phyloP scores from a whole-genome alignment of 2,888 invertebrate species.

The Patella ulyssiponensis region DNA sequence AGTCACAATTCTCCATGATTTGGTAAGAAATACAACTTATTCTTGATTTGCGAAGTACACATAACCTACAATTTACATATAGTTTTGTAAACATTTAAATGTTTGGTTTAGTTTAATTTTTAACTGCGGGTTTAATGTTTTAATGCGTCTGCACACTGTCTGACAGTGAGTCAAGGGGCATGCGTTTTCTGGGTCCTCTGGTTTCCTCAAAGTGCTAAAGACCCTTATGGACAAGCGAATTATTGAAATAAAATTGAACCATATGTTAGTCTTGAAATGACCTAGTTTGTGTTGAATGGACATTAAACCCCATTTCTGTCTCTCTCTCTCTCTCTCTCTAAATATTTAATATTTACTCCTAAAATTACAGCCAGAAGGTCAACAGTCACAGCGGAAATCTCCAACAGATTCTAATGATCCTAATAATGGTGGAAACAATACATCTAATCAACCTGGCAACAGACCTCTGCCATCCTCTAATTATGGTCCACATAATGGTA shows the following conservation, averaged over 20 bases:
- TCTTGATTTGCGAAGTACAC: background rate
- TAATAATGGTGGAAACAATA: constrained; percentile 2
- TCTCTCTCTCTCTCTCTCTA: constrained; percentile 8
- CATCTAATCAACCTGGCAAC: too few relatives aligned
- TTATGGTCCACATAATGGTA: constrained; percentile 3
- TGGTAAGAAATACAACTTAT: background rate
- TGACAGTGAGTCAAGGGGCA: too few relatives aligned
- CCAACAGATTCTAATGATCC: constrained; percentile 48
- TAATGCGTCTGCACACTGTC: too few relatives aligned
- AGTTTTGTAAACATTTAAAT: too few relatives aligned
- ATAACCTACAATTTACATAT: background rate
- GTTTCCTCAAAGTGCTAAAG: background rate
- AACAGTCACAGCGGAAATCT: constrained; percentile 51
- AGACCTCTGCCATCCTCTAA: background rate
- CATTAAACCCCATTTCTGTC: too few relatives aligned
- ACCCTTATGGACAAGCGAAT: background rate
- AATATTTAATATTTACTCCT: background rate
- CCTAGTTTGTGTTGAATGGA: too few relatives aligned
- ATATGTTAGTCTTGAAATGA: too few relatives aligned
- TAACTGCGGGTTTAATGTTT: too few relatives aligned
- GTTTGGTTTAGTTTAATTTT: too few relatives aligned
- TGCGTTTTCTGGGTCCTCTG: too few relatives aligned
- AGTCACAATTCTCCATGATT: too few relatives aligned
- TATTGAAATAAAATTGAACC: background rate
- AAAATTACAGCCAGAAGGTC: constrained; percentile 33